Conservation (phyloP, 2,113 vertebrate genomes). For the Elephantulus edwardii region DNA sequence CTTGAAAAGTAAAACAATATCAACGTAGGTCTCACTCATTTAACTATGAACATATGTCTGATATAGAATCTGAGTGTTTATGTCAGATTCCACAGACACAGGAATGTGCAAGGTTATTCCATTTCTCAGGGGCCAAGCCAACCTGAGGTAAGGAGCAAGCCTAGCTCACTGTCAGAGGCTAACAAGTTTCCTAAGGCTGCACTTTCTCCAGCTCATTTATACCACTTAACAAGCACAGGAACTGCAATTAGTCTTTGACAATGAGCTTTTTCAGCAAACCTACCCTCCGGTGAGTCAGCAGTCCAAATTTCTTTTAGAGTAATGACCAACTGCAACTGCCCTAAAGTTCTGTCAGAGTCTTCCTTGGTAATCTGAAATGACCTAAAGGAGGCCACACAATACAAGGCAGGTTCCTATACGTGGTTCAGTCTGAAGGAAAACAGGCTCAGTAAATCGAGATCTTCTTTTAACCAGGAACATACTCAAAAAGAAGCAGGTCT, state of each 20-base stretch:
- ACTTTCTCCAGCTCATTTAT: constrained; percentile 50
- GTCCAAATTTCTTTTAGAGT: constrained; percentile 25
- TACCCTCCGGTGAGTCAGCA: constrained; percentile 23
- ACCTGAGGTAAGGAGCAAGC: neutral
- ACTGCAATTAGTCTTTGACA: constrained; percentile 33
- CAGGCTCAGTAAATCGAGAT: constrained; percentile 17
- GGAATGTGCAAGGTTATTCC: neutral
- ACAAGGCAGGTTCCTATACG: neutral
- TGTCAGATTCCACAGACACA: constrained; percentile 18
- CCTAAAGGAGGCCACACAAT: constrained; percentile 8
- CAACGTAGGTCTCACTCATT: constrained; percentile 9
- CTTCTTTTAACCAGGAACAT: constrained; percentile 25
- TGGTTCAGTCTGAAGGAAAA: constrained; percentile 27
- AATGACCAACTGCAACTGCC: constrained; percentile 31
- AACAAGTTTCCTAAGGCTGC: constrained; percentile 48
- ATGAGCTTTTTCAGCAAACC: constrained; percentile 38
- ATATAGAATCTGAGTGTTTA: constrained; percentile 16
- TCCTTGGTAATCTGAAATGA: neutral
- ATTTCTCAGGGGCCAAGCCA: neutral
- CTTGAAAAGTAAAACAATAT: constrained; percentile 28
- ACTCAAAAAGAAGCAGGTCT: neutral
- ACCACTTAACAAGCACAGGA: constrained; percentile 31
- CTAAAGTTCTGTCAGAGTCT: constrained; percentile 6
- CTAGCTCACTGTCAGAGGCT: neutral
- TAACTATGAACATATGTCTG: constrained; percentile 5